phyloP scores from a whole-genome alignment of 2,888 invertebrate species.

The Cepaea hortensis region DNA sequence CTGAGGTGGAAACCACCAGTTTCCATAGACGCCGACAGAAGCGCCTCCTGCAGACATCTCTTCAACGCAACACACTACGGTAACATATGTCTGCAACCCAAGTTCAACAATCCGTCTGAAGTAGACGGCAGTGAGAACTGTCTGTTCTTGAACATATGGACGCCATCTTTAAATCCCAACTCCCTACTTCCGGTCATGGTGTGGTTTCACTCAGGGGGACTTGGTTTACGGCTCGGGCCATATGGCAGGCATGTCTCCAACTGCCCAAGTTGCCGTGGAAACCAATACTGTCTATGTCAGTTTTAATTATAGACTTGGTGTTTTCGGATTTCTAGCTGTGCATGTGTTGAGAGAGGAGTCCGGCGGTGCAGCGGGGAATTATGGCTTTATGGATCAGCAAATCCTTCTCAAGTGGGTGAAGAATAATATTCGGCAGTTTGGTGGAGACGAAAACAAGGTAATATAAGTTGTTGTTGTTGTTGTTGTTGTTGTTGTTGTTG shows the following conservation, averaged over 20 bases:
- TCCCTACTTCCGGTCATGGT: constrained; percentile 70
- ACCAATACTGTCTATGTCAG: constrained; percentile 90
- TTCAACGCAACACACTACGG: constrained; percentile 53
- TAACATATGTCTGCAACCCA: constrained; percentile 54
- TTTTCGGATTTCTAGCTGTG: constrained; percentile 86
- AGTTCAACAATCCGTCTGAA: not conserved
- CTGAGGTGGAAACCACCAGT: constrained; percentile 58
- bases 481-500: not conserved
- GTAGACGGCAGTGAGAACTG: constrained; percentile 66
- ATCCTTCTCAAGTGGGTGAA: constrained; percentile 63
- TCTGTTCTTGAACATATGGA: constrained; percentile 65
- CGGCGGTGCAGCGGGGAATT: constrained; percentile 62
- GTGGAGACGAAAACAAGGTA: constrained; percentile 59
- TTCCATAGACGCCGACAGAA: not conserved
- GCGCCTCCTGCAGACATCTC: constrained; percentile 58
- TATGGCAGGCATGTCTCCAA: constrained; percentile 78
- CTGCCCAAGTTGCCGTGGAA: constrained; percentile 85
- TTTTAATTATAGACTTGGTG: constrained; percentile 87
- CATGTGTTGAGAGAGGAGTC: constrained; percentile 71
- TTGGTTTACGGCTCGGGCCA: constrained; percentile 59
- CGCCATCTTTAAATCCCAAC: constrained; percentile 61
- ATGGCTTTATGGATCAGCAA: constrained; percentile 66
- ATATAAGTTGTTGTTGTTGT: not conserved
- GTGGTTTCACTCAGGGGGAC: constrained; percentile 71
- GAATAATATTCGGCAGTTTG: constrained; percentile 62